Conservation (phyloP, 2,113 vertebrate species). For the Sylvilagus bachmani region DNA sequence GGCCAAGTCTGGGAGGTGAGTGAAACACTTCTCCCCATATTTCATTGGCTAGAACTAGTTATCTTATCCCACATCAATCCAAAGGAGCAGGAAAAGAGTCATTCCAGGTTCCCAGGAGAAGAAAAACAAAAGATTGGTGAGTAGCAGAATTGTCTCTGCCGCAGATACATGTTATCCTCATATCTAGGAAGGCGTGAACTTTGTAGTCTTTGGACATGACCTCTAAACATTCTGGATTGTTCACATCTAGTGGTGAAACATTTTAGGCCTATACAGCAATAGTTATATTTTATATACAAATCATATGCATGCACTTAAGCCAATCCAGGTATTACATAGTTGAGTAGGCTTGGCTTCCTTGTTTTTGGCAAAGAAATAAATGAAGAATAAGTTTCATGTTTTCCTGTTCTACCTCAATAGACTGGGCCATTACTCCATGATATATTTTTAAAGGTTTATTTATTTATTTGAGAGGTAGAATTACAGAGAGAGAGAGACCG, state of each 20-base stretch:
- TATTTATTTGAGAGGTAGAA: too few relatives aligned
- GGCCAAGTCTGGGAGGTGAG: neutral
- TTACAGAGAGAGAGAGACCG: too few relatives aligned
- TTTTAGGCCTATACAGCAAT: neutral
- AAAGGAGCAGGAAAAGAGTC: neutral
- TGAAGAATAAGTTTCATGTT: slow-evolving; percentile 6
- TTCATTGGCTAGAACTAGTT: neutral
- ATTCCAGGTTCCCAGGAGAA: neutral
- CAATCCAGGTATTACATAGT: neutral
- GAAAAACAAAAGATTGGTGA: slow-evolving; percentile 1
- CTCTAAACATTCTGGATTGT: neutral
- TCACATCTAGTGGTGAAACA: neutral
- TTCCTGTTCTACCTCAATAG: neutral
- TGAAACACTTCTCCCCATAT: neutral
- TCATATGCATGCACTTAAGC: neutral
- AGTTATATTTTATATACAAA: slow-evolving; percentile 1
- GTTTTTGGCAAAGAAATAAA: slow-evolving; percentile 1
- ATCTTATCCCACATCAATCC: neutral
- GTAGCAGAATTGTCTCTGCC: neutral
- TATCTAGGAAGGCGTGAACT: neutral
- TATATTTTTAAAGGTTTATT: too few relatives aligned
- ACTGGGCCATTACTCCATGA: neutral
- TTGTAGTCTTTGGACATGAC: neutral
- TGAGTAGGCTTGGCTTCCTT: neutral
- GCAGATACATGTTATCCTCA: neutral